Percentiles rank a stretch among this genome's conserved stretches.
Conservation (phyloP, 2,113 vertebrate species). For the Steatornis caripensis region DNA sequence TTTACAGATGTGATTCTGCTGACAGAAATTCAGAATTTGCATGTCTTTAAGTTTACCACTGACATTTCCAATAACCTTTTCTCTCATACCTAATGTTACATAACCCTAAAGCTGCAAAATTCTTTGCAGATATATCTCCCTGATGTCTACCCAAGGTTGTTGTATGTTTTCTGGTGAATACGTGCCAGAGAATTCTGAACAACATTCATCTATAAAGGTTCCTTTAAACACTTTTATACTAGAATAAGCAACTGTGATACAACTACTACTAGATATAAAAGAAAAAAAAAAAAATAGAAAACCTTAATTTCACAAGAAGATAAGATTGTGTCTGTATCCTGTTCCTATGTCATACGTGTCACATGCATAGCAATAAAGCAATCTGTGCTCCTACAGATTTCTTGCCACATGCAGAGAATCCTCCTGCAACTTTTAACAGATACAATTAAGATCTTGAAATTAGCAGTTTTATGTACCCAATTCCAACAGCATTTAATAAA, state of each 20-base stretch:
- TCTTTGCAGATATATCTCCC: background rate
- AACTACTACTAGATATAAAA: background rate
- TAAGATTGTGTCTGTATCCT: background rate
- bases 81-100: background rate
- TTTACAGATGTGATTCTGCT: background rate
- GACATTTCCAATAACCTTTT: background rate
- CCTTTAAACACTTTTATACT: background rate
- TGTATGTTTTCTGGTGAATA: background rate
- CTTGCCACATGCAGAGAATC: background rate
- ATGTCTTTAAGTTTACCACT: background rate
- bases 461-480: background rate
- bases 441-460: background rate
- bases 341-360: background rate
- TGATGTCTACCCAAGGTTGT: background rate
- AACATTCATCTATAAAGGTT: background rate
- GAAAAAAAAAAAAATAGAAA: background rate
- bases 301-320: background rate
- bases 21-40: background rate
- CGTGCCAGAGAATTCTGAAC: background rate
- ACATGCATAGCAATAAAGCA: background rate
- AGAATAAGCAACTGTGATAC: background rate
- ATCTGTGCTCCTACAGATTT: background rate
- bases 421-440: background rate
- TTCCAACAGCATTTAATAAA: background rate
- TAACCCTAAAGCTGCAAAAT: background rate